Evolutionary conservation across 2,113 vertebrate species (phyloP), one percentile per base, ranked within the genome.

Genomic region (Boleophthalmus pectinirostris): DNA sequence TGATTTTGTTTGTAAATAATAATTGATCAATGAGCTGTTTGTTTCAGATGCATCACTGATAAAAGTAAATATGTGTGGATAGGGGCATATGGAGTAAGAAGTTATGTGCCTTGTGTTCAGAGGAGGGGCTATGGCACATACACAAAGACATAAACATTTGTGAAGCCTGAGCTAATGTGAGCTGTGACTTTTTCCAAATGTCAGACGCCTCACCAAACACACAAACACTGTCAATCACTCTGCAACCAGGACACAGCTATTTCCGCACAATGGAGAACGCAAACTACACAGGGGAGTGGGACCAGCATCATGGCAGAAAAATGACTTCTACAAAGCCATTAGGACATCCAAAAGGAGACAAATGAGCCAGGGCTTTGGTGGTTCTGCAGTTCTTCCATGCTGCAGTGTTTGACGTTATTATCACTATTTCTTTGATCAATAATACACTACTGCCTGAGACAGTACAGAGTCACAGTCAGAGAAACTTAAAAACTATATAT

Each of bases 131-230:
- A 68, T 21, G 20, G 24, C 33, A 68, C 60, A 66, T 35, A 25
- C 46, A 56, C 53, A 83, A 13, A 70, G 12, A 68, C 20, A 35
- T 2, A 25, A 20, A 33, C 35, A 49, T 49, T 60, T 49, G 46
- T 60, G 66, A 15, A 24, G 35, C 77, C 77, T 65, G 76, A 65
- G 71, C 74, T 75, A 72, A 77, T 78, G 70, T 68, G 72, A 81
- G 78, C 74, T 68, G 75, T 83, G 90, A 83, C 82, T 88, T 90
- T 88, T 64, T 80, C 33, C 76, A 90, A 90, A 89, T 86, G 85
- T 77, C 87, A 90, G 74, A 75, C 72, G 21, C 65, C 60, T 83
- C 20, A 68, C 58, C 82, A 83, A 84, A 80, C 73, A 80, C 81
- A 85, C 71, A 78, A 77, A 85, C 69, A 76, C 73, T 84, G 86